These are phyloP conservation scores for Gymnobelideus leadbeateri DNA, from an alignment of 2,113 vertebrate genomes.

Conservation along the genomic window DNA sequence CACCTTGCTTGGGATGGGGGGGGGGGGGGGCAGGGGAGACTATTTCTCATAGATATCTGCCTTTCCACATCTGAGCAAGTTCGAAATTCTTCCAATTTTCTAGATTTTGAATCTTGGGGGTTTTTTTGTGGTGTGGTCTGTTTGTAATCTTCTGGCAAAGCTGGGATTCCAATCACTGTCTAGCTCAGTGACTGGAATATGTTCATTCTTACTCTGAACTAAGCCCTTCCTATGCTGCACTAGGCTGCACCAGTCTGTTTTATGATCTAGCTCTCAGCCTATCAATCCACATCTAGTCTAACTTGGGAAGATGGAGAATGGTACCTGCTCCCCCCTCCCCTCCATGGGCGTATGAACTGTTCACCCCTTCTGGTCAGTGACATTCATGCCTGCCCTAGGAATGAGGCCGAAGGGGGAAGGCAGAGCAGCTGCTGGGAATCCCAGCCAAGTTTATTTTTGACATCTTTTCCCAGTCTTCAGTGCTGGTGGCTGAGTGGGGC, in stretches of 20 bases:
- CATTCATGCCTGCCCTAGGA: not conserved
- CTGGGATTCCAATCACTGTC: no score
- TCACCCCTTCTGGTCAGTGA: not conserved
- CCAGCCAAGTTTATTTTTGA: not conserved
- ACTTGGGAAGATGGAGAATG: not conserved
- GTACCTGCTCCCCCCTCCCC: not conserved
- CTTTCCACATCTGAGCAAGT: not conserved
- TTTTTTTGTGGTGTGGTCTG: not conserved
- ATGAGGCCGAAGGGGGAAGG: not conserved
- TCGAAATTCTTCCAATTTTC: not conserved
- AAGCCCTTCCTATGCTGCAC: not conserved
- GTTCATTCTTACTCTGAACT: not conserved
- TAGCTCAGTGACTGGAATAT: not conserved
- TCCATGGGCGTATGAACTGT: not conserved
- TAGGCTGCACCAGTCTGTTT: slow-evolving; percentile 10
- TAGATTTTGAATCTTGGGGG: not conserved
- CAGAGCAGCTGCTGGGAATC: slow-evolving; percentile 9
- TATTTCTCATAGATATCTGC: not conserved
- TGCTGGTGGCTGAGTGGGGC: not conserved
- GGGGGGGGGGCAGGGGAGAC: no score
- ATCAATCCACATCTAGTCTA: slow-evolving; percentile 5
- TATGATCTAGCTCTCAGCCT: slow-evolving; percentile 25
- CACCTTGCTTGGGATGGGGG: not conserved
- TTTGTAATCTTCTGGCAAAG: not conserved
- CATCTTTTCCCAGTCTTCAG: not conserved